Evolutionary conservation across 2,113 vertebrate genomes (phyloP).

Genomic region (Petrocephalus zakoni): DNA sequence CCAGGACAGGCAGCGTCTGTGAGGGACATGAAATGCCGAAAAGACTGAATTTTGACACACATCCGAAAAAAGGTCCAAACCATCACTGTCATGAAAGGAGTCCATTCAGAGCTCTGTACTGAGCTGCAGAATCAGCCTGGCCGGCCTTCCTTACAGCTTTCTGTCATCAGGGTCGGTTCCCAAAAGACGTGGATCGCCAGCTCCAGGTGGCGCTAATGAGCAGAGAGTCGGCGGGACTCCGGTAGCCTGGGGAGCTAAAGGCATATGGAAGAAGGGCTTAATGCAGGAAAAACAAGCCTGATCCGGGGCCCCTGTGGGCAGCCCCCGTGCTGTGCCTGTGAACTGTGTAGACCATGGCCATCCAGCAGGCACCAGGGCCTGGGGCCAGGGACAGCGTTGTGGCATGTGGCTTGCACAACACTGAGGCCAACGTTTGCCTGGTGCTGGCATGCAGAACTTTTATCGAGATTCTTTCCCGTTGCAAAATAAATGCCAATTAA

Average conservation of each 20-base stretch:
- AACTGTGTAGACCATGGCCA: not conserved
- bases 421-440: not conserved
- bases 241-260: not conserved
- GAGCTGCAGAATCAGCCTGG: not conserved
- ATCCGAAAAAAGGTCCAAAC: not conserved
- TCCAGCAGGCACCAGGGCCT: not conserved
- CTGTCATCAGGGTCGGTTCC: not conserved
- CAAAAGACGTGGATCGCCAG: not conserved
- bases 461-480: not conserved
- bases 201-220: not conserved
- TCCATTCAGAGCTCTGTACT: not conserved
- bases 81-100: not conserved
- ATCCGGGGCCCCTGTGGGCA: not conserved
- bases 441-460: not conserved
- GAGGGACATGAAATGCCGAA: not conserved
- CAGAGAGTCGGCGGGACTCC: not conserved
- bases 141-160: not conserved
- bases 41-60: not conserved
- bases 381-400: not conserved
- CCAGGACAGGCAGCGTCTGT: not conserved
- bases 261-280: not conserved
- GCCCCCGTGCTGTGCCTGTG: not conserved
- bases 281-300: constrained; percentile 15
- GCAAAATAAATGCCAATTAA: not conserved
- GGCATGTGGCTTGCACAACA: not conserved